These are phyloP conservation scores for Nycticorax nycticorax DNA, from an alignment of 2,113 vertebrate genomes.

Conservation along the genomic window DNA sequence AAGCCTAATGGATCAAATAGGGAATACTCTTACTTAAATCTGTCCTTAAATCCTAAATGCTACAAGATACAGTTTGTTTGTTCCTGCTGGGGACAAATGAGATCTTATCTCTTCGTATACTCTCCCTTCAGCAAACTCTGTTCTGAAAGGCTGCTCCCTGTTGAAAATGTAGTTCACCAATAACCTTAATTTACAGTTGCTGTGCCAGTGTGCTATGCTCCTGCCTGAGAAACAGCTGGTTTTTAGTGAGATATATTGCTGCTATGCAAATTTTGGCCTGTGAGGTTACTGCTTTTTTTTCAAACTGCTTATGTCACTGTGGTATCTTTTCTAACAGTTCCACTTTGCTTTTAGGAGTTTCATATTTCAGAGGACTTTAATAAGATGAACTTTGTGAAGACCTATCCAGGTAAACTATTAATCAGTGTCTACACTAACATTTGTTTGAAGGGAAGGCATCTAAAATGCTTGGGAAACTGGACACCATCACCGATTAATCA, in stretches of 20 bases:
- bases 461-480: not conserved
- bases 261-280: not conserved
- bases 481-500: not conserved
- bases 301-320: not conserved
- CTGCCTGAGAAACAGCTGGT: not conserved
- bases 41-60: not conserved
- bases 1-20: not conserved
- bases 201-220: not conserved
- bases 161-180: not conserved
- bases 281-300: not conserved
- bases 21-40: not conserved
- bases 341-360: constrained; percentile 85
- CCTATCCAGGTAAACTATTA: constrained; percentile 89
- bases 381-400: constrained; percentile 98
- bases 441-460: not conserved
- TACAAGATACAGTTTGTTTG: not conserved
- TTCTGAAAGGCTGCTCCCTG: not conserved
- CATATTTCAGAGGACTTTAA: constrained; percentile 97
- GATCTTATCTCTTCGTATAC: not conserved
- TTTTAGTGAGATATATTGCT: not conserved
- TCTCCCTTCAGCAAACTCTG: not conserved
- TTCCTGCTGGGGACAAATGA: not conserved
- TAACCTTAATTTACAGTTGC: not conserved
- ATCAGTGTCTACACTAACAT: not conserved
- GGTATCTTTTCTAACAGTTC: not conserved